Conservation (phyloP, 1,140 invertebrate genomes). For the Saccostrea cuccullata region DNA sequence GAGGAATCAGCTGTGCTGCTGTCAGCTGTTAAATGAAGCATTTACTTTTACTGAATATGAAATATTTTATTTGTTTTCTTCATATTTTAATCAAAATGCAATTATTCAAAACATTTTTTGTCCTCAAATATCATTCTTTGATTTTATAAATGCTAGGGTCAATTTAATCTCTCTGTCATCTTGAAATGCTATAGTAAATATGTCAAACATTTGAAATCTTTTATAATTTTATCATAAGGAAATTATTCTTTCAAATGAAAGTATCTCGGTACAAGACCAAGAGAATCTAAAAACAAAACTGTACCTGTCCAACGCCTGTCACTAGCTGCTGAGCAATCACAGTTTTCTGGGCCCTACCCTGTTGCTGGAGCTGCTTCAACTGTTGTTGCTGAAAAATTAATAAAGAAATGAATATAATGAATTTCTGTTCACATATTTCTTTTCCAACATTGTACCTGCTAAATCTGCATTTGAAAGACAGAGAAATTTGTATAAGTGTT, state of each 20-base stretch:
- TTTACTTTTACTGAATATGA: background rate
- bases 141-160: too few relatives aligned
- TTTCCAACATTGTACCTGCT: too few relatives aligned
- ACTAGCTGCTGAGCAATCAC: constrained; percentile 65
- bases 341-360: constrained; percentile 58
- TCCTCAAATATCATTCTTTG: too few relatives aligned
- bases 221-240: too few relatives aligned
- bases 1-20: constrained; percentile 68
- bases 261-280: background rate
- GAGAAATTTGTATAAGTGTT: too few relatives aligned
- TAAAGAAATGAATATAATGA: background rate
- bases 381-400: constrained; percentile 56
- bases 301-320: constrained; percentile 61
- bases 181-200: too few relatives aligned
- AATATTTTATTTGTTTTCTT: background rate
- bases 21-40: constrained; percentile 52
- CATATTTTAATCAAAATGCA: too few relatives aligned
- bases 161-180: too few relatives aligned
- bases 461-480: too few relatives aligned
- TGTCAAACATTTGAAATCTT: too few relatives aligned
- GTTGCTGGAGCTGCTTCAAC: constrained; percentile 58
- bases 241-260: background rate
- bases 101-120: too few relatives aligned
- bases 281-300: background rate
- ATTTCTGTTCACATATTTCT: too few relatives aligned